These are phyloP conservation scores for Polyploca ridens DNA, from an alignment of 2,888 invertebrate genomes.

Conservation along the genomic window DNA sequence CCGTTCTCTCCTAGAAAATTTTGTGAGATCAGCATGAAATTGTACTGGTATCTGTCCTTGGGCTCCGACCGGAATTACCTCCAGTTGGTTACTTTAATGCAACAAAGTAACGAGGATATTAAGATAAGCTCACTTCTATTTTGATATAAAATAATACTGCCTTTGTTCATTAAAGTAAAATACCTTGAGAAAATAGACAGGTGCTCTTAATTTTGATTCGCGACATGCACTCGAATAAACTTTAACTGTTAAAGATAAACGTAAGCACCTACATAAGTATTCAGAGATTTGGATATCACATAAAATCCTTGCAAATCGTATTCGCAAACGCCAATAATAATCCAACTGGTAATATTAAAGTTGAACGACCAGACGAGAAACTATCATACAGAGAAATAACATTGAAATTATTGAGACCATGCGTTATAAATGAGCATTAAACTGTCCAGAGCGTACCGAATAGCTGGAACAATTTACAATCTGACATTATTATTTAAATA, in stretches of 20 bases:
- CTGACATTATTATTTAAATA: constrained; percentile 66
- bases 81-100: neutral
- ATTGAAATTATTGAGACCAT: constrained; percentile 40
- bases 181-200: neutral
- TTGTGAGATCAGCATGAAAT: too few relatives aligned
- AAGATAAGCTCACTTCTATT: neutral
- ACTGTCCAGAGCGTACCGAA: constrained; percentile 41
- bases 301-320: neutral
- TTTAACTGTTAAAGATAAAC: neutral
- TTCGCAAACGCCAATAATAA: constrained; percentile 27
- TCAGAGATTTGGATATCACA: neutral
- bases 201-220: neutral
- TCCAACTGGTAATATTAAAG: constrained; percentile 38
- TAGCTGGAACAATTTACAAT: constrained; percentile 57
- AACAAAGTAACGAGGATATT: neutral
- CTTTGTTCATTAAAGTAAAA: too few relatives aligned
- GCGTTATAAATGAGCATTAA: constrained; percentile 49
- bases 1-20: too few relatives aligned
- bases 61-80: too few relatives aligned
- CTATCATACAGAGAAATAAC: constrained; percentile 33
- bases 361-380: constrained; percentile 42
- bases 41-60: too few relatives aligned
- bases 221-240: neutral
- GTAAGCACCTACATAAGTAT: neutral
- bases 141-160: neutral